Conservation (phyloP, 2,113 vertebrate species). For the Emydura subglobosa region DNA sequence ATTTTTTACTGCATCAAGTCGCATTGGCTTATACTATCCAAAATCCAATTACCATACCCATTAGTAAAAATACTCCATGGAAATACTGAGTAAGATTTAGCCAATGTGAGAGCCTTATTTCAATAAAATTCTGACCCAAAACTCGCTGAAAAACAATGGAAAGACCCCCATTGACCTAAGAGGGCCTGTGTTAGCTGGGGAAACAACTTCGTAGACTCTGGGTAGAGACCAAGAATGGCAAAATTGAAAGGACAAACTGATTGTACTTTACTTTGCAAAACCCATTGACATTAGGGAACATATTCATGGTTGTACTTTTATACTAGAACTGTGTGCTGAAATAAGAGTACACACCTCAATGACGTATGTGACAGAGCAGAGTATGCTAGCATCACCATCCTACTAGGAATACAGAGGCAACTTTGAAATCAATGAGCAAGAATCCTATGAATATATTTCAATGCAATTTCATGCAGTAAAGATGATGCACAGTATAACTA, state of each 20-base stretch:
- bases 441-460: constrained; percentile 22
- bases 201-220: constrained; percentile 18
- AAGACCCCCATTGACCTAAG: background rate
- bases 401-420: background rate
- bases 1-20: constrained; percentile 10
- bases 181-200: background rate
- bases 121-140: constrained; percentile 49
- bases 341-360: background rate
- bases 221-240: background rate
- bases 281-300: constrained; percentile 16
- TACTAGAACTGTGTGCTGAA: background rate
- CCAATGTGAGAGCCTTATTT: background rate
- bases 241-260: constrained; percentile 16
- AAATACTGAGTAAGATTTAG: constrained; percentile 55
- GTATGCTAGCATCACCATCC: background rate
- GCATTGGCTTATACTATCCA: background rate
- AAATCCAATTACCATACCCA: background rate
- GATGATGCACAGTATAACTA: constrained; percentile 23
- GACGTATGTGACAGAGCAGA: background rate
- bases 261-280: constrained; percentile 22
- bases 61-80: constrained; percentile 16
- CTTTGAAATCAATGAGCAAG: constrained; percentile 8
- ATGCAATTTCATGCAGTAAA: background rate
- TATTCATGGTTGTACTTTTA: background rate
- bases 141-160: background rate